Evolutionary conservation across 2,888 invertebrate genomes (phyloP), one percentile per base, ranked within the genome.

Genomic region (Limnephilus marmoratus): DNA sequence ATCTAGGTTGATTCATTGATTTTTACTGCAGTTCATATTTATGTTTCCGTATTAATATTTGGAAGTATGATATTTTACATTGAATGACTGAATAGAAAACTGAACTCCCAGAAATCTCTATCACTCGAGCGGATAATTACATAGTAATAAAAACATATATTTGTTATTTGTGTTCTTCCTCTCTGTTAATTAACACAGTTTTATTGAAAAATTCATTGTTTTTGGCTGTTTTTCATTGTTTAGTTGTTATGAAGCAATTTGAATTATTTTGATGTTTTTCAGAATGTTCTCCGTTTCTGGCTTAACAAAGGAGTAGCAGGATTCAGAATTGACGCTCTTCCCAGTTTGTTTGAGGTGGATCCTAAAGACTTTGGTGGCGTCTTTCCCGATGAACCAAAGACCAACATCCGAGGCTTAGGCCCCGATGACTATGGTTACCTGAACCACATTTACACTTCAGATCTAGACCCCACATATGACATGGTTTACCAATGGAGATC

Each of bases 241-340:
- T 49, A 13, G 49, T 1, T 68, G 68, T 68, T 68, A 68, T 24
- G 24, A 68, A 68, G 53, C 24, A 68, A 24, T 68, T 68, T 68
- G 13, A 24, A 24, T 4, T 68, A 4, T 68, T 24, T n/a, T 68
- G 24, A 24, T 68, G 86, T 85, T 92, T 93, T 94, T 94, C 94
- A 98, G 97, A 96, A 97, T 11, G 96, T 97, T 2, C 94, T 99
- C 24, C 95, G 95, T 34, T 98, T 97, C 95, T 99, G 99, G 99
- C 94, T 99, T 93, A 96, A 97, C 34, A 97, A 97, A 94, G 98
- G 98, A 5, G 97, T 99, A 0, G 98, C 98, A 94, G 99, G 99
- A 0, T 98, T 99, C 95, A 97, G 98, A 88, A 96, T 99, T 86
- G 98, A 98, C 94, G 98, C 98, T 0, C 96, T 98, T 93, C 95